These are phyloP conservation scores for Sebastes flavidus DNA, from an alignment of 2,797 vertebrate genomes.

Conservation along the genomic window DNA sequence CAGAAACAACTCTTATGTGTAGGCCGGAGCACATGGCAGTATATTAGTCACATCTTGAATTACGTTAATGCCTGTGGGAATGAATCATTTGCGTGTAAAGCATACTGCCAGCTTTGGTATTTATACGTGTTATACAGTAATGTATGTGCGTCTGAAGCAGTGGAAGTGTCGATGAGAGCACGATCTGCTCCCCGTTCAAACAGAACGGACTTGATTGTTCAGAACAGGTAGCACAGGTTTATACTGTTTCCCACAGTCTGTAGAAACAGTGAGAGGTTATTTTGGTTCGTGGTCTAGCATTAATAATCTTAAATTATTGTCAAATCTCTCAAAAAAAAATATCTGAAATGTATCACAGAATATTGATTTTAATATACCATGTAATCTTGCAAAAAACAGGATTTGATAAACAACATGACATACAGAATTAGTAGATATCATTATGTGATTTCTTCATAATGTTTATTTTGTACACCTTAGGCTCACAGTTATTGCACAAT, in stretches of 20 bases:
- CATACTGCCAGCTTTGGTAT: background rate
- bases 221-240: background rate
- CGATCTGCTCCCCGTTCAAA: background rate
- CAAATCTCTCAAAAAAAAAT: background rate
- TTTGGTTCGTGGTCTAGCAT: background rate
- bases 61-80: background rate
- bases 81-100: background rate
- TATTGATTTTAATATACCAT: background rate
- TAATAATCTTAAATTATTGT: background rate
- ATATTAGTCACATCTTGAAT: background rate
- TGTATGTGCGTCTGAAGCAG: background rate
- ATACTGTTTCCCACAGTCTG: background rate
- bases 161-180: background rate
- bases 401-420: background rate
- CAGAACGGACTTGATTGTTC: background rate
- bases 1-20: background rate
- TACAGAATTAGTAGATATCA: background rate
- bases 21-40: background rate
- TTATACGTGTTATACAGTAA: background rate
- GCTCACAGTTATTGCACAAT: background rate
- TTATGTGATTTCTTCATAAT: background rate
- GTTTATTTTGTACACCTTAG: background rate
- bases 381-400: background rate
- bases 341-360: background rate
- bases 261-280: background rate